These are phyloP conservation scores for Kryptolebias ocellatus DNA, from an alignment of 2,797 vertebrate species.

Conservation along the genomic window DNA sequence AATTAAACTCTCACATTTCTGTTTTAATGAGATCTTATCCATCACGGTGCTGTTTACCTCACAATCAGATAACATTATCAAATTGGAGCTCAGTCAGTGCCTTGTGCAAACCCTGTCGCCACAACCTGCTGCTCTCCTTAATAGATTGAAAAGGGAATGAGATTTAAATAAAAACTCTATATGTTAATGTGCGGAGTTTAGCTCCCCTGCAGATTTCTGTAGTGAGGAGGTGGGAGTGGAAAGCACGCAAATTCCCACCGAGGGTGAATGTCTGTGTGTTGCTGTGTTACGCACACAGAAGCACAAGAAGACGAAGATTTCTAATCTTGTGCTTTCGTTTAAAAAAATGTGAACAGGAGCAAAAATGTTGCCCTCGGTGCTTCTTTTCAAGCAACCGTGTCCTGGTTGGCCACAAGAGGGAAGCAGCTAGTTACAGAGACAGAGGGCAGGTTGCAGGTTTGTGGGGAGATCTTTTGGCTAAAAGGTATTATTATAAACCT, in stretches of 20 bases:
- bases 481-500: slow-evolving; percentile 62
- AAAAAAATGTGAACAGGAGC: slow-evolving; percentile 40
- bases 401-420: slow-evolving; percentile 82
- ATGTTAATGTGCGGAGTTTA: slow-evolving; percentile 79
- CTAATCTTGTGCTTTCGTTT: slow-evolving; percentile 39
- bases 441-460: slow-evolving; percentile 42
- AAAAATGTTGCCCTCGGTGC: slow-evolving; percentile 54
- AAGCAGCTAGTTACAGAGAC: slow-evolving; percentile 76
- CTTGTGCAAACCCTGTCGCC: slow-evolving; percentile 53
- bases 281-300: slow-evolving; percentile 42
- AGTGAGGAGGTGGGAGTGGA: slow-evolving; percentile 11
- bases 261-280: slow-evolving; percentile 51
- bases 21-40: slow-evolving; percentile 84
- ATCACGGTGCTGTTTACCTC: slow-evolving; percentile 81
- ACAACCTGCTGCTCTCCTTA: slow-evolving; percentile 75
- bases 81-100: slow-evolving; percentile 73
- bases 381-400: slow-evolving; percentile 40
- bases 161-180: slow-evolving; percentile 84
- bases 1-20: slow-evolving; percentile 84
- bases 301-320: slow-evolving; percentile 7
- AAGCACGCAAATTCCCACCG: slow-evolving; percentile 7
- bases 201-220: slow-evolving; percentile 62
- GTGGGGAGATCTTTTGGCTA: slow-evolving; percentile 40
- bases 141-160: slow-evolving; percentile 75
- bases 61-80: slow-evolving; percentile 81